Conservation (phyloP, 2,113 vertebrate species). For the Dicerorhinus sumatrensis region DNA sequence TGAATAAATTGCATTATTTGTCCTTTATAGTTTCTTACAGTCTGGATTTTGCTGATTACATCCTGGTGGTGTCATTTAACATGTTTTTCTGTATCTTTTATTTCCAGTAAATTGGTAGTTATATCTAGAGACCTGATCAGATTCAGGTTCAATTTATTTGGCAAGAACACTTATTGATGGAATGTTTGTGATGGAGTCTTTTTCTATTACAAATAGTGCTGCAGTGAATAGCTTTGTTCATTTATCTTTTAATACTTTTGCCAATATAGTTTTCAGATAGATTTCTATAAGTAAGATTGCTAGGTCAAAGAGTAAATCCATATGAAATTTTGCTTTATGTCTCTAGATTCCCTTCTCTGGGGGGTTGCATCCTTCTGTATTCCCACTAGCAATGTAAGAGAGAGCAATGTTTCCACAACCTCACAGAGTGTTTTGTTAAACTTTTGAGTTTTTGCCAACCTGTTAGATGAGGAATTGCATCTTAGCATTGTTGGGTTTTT, state of each 20-base stretch:
- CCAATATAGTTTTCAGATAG: neutral
- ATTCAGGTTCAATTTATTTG: slow-evolving; percentile 36
- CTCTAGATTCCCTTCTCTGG: neutral
- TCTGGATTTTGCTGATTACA: neutral
- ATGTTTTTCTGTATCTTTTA: slow-evolving; percentile 40
- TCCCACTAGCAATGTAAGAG: neutral
- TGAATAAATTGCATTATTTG: slow-evolving; percentile 6
- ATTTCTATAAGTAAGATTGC: slow-evolving; percentile 38
- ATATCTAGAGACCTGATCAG: slow-evolving; percentile 20
- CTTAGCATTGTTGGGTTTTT: neutral
- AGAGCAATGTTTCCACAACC: neutral
- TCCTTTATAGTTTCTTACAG: neutral
- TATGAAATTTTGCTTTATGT: neutral
- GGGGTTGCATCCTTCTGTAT: neutral
- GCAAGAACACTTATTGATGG: slow-evolving; percentile 26
- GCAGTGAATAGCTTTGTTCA: neutral
- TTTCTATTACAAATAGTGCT: slow-evolving; percentile 19
- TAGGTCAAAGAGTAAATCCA: neutral
- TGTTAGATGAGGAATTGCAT: slow-evolving; percentile 15
- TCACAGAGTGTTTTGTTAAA: slow-evolving; percentile 17
- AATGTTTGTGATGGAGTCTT: neutral
- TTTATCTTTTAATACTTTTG: slow-evolving; percentile 18
- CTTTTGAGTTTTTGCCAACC: neutral
- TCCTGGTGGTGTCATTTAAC: slow-evolving; percentile 4
- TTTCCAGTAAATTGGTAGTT: slow-evolving; percentile 52